Base-by-base conservation (phyloP, 1,140 invertebrate genomes). In the Drosophila quadrilineata region DNA sequence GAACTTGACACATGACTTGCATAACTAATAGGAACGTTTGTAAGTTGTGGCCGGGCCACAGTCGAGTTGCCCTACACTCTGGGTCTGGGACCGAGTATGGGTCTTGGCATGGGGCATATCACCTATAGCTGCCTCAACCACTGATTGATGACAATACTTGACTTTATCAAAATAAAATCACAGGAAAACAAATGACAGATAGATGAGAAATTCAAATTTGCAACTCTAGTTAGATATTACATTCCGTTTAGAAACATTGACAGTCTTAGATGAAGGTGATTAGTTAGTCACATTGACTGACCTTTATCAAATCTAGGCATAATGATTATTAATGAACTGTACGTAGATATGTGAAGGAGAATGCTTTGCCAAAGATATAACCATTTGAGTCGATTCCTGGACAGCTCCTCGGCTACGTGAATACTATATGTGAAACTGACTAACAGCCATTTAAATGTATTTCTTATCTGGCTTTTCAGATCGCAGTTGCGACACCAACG, bases 1-100 rank as follows among this genome's bases (percentile, higher is more conserved):
- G 79, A 85, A 85, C 45, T 64, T 65, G 71, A 62, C 63, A 65
- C 79, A 86, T 79, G 79, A 85, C 79, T 85, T 80, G 79, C 80
- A 85, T 85, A 77, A 65, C 71, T 65, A 79, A 85, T 85, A 57
- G 54, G 52, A 71, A 50, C 54, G 76, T 66, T 84, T 77, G 75
- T 80, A 67, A 75, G 71, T 71, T 64, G 66, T 56, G 63, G 21
- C 16, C 73, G n/a, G n/a, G n/a, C n/a, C n/a, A n/a, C n/a, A 62
- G 19, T 19, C 40, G 8, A 43, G 26, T 57, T 49, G 40, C 26
- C 35, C 33, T 62, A 48, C 58, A 50, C 65, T n/a, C n/a, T n/a
- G n/a, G n/a, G n/a, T n/a, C n/a, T n/a, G n/a, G n/a, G n/a, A n/a
- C n/a, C n/a, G n/a, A 29, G 17, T 21, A 3, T 28, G 22, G 12